phyloP scores from a whole-genome alignment of 2,797 vertebrate genomes.

The Pseudomugil tenellus region DNA sequence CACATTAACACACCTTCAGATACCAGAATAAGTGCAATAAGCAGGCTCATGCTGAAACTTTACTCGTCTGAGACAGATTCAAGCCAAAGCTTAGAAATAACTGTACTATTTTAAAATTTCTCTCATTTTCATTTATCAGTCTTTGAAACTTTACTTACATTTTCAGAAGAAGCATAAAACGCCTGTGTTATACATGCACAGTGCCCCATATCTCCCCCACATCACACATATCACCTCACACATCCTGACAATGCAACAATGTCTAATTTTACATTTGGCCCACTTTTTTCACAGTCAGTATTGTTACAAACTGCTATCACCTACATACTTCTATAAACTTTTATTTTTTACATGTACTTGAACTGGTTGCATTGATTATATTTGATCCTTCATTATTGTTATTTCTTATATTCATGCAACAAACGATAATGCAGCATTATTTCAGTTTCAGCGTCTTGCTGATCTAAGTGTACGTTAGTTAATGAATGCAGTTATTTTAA shows the following conservation, averaged over 20 bases:
- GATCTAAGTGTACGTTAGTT: neutral
- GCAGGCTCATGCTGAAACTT: conserved; percentile 14
- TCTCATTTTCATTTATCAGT: neutral
- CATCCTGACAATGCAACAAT: neutral
- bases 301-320: neutral
- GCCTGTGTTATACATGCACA: too few species aligned
- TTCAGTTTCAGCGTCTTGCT: neutral
- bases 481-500: neutral
- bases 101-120: conserved; percentile 10
- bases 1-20: conserved; percentile 28
- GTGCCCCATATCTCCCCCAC: neutral
- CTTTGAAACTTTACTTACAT: neutral
- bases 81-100: conserved; percentile 14
- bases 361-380: neutral
- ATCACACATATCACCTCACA: neutral
- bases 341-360: neutral
- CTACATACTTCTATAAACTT: neutral
- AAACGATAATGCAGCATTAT: neutral
- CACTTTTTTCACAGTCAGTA: neutral
- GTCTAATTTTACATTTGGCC: neutral
- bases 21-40: conserved; percentile 34
- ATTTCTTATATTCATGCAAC: neutral
- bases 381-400: neutral
- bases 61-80: conserved; percentile 22
- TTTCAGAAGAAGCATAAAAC: conserved; percentile 10